Evolutionary conservation across 2,888 invertebrate genomes (phyloP), one percentile per base, ranked within the genome.

Genomic region (Nomada hirtipes): DNA sequence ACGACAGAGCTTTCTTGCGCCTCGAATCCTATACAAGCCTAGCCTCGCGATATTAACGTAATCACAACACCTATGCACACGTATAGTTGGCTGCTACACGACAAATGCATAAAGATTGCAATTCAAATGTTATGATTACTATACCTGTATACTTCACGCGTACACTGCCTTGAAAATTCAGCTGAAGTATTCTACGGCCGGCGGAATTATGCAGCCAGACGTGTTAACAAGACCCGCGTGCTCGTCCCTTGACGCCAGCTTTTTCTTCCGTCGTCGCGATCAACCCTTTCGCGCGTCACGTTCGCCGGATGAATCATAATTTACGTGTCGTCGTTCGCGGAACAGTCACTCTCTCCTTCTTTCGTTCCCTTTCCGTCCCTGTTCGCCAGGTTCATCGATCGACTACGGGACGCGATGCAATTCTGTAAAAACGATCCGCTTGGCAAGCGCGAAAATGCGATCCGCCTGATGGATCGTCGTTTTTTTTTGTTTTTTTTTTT

Each of bases 291-390:
- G 75, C 75, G 55, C 76, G 78, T 76, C 86, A 74, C 76, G 77
- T 69, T 79, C 79, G 72, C 75, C 79, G 75, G 80, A 76, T 75
- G 86, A 80, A 79, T 86, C 68, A 86, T 85, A 86, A 86, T 86
- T 86, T 86, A 86, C 83, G 80, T 76, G 68, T 68, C 84, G 77
- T 61, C 69, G 63, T 61, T n/a, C 61, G 42, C 63, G 76, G 69
- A 73, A 74, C 70, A 76, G 76, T 70, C 15, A 44, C 47, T 15
- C 68, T 67, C 61, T 60, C 42, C 47, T 64, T 55, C 61, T 59
- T 59, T 67, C 63, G 57, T 13, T 76, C 64, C 42, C 55, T 57
- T 75, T 20, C 55, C 44, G n/a, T 29, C 42, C 23, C 50, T 20
- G 68, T 36, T 47, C 55, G 15, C 11, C 52, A 20, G 2, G 10